Evolutionary conservation across 2,888 invertebrate genomes (phyloP), one percentile per base, ranked within the genome.

Genomic region (Timandra comae): DNA sequence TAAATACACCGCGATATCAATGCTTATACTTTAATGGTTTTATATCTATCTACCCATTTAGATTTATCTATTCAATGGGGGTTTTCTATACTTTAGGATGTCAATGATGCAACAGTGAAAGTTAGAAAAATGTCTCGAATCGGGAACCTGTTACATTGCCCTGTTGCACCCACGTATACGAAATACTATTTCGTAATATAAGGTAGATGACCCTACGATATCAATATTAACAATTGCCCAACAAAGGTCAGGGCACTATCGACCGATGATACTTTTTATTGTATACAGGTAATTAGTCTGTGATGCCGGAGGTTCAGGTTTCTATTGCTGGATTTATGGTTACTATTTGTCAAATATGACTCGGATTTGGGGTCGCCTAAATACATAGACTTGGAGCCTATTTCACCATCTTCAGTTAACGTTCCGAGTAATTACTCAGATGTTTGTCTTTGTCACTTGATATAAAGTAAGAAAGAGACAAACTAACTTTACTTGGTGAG

Each of bases 91-190:
- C 13, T 26, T 34, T 31, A 35, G 30, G 40, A 46, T 43, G 37
- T 41, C 48, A 35, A 48, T 51, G 52, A 46, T 43, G 56, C 51
- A 38, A 27, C 30, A 56, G 58, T 62, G 63, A 62, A 62, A 62
- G 63, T 62, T 59, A 49, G 46, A 54, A 60, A 54, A 58, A 54
- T 42, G n/a, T n/a, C n/a, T n/a, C n/a, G n/a, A n/a, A n/a, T 41
- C 40, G 12, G 47, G 31, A 54, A 52, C 51, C 49, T 44, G 51
- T 49, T 46, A 41, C 34, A 32, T 29, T 41, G 33, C 41, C 36
- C 32, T 40, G 41, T 43, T 37, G 42, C 46, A 36, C 43, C 33
- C 26, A 22, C 27, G 43, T 49, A 33, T 43, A 33, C 27, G 27
- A 33, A 33, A n/a, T n/a, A n/a, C n/a, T n/a, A n/a, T 40, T 41